Base-by-base conservation (phyloP, 2,797 vertebrate species). In the Nyctalus aviator region DNA sequence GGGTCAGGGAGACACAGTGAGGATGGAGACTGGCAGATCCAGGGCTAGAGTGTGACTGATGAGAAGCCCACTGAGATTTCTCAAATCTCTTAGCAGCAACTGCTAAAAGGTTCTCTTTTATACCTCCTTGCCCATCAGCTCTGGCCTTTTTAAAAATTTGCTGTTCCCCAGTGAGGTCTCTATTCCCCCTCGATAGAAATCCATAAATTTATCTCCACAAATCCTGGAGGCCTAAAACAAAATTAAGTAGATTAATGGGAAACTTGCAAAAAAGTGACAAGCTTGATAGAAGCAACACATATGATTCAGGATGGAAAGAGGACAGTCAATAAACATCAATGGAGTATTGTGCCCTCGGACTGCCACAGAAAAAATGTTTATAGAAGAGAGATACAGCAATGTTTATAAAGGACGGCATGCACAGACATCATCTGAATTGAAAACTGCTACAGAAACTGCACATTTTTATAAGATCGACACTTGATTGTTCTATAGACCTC, bases 311-410 rank as follows among this genome's bases (percentile, higher is more conserved):
- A 44, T 62, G n/a, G 20, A 37, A 66, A 84, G 85, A 83, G 50
- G 12, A 57, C 55, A 86, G 59, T 91, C 83, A 77, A 92, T 73
- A 89, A 73, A 94, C 86, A 92, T 64, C 84, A 88, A 23, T 46
- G 41, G 37, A 46, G 21, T 17, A 35, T 35, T 84, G 59, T 64
- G 59, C 59, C 66, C 59, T 57, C 1, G 11, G 41, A 75, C 18
- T n/a, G 9, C 3, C 37, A 57, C 48, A 94, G 41, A 64, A 32
- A 77, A 44, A 10, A 11, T 41, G 57, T 68, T 75, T 73, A 78
- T 35, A 25, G 48, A 50, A 57, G 84, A 73, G 10, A 91, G 64
- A 35, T 35, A 21, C 2, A 25, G 25, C 41, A n/a, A 25, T 1
- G 9, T 20, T 66, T 53, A 15, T 27, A 27, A 27, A 68, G 68